Evolutionary conservation across 2,888 invertebrate genomes (phyloP).

Genomic region (Erebia ligea): DNA sequence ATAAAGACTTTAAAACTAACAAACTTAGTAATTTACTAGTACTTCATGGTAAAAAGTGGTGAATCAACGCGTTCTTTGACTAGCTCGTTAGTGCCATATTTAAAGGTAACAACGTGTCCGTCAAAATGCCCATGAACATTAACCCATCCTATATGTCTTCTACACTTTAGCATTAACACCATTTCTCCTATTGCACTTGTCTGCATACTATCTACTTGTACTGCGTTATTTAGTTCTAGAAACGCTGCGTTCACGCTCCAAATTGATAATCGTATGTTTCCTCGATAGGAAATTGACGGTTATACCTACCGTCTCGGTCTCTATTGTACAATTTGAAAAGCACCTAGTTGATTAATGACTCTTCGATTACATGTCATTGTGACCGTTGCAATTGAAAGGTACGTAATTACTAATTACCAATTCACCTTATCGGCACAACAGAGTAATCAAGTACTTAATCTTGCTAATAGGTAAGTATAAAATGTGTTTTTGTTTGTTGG

Average conservation of each 20-base stretch:
- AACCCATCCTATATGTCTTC: no score
- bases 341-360: slow-evolving; percentile 23
- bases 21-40: no score
- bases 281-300: slow-evolving; percentile 36
- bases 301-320: slow-evolving; percentile 28
- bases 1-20: no score
- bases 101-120: no score
- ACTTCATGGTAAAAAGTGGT: no score
- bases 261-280: slow-evolving; percentile 31
- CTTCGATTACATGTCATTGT: slow-evolving; percentile 13
- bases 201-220: neutral
- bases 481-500: no score
- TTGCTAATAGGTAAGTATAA: no score
- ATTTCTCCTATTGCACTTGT: neutral
- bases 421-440: neutral
- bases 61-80: no score
- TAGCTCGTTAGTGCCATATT: no score
- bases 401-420: slow-evolving; percentile 23
- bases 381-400: neutral
- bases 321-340: slow-evolving; percentile 31
- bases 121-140: no score
- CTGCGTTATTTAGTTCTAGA: neutral
- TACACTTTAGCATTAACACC: neutral
- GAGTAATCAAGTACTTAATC: neutral
- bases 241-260: slow-evolving; percentile 10